phyloP scores from a whole-genome alignment of 2,888 invertebrate genomes.

The Drosophila kanekoi region DNA sequence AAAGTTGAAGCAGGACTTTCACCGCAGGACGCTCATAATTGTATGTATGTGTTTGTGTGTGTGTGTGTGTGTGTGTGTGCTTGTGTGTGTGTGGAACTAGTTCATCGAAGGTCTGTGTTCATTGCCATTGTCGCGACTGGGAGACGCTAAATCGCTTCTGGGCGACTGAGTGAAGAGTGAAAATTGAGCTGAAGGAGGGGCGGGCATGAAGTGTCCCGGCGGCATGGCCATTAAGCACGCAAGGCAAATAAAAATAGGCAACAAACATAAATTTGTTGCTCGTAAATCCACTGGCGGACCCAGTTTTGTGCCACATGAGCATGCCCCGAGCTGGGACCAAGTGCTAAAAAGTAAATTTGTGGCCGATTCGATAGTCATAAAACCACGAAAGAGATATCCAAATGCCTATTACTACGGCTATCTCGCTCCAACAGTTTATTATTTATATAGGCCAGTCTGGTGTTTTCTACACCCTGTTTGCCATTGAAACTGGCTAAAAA shows the following conservation, averaged over 20 bases:
- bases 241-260: constrained; percentile 80
- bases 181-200: neutral
- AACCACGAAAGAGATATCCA: constrained; percentile 58
- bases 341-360: constrained; percentile 82
- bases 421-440: constrained; percentile 54
- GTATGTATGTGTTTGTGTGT: constrained; percentile 16
- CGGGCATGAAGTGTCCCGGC: constrained; percentile 23
- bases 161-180: constrained; percentile 26
- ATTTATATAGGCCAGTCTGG: constrained; percentile 63
- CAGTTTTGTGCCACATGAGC: constrained; percentile 54
- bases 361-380: constrained; percentile 81
- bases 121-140: constrained; percentile 55
- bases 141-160: constrained; percentile 51
- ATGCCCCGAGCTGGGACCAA: constrained; percentile 75
- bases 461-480: neutral
- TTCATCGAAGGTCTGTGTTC: constrained; percentile 47
- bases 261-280: constrained; percentile 79
- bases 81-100: constrained; percentile 46
- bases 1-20: constrained; percentile 32
- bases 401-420: constrained; percentile 32
- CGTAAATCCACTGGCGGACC: constrained; percentile 72
- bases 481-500: neutral
- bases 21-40: constrained; percentile 54
- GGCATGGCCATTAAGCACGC: constrained; percentile 76
- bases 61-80: too few relatives aligned